phyloP scores from a whole-genome alignment of 2,888 invertebrate species.

The Drosophila prostipennis region DNA sequence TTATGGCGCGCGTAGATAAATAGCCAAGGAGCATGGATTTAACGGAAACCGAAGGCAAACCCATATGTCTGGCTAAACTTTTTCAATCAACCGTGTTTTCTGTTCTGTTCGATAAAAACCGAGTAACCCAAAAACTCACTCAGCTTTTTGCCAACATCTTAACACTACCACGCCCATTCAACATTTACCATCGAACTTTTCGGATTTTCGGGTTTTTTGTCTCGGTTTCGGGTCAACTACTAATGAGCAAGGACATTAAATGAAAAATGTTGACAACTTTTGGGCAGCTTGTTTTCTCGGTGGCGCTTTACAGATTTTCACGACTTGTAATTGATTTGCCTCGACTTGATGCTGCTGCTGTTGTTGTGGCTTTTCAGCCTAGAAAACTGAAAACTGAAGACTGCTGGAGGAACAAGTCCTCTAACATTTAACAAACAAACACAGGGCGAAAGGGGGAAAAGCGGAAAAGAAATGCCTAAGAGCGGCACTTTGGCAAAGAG shows the following conservation, averaged over 20 bases:
- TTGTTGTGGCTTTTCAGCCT: conserved; percentile 53
- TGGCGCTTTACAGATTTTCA: conserved; percentile 33
- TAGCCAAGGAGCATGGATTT: conserved; percentile 20
- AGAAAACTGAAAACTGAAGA: not conserved
- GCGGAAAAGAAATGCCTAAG: conserved; percentile 66
- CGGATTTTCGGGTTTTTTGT: conserved; percentile 17
- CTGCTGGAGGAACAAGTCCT: conserved; percentile 59
- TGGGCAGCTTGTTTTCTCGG: conserved; percentile 49
- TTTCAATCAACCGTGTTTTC: conserved; percentile 28
- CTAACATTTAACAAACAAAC: conserved; percentile 62
- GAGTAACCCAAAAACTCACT: conserved; percentile 50
- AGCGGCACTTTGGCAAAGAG: conserved; percentile 72
- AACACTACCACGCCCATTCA: conserved; percentile 12
- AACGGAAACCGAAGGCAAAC: conserved; percentile 8
- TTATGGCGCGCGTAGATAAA: conserved; percentile 24
- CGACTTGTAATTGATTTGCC: conserved; percentile 69
- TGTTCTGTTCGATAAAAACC: not conserved
- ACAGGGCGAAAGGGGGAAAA: not conserved
- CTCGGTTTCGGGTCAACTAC: conserved; percentile 52
- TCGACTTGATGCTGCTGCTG: conserved; percentile 11
- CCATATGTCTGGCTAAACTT: conserved; percentile 37
- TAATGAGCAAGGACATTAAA: conserved; percentile 74
- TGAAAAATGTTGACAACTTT: conserved; percentile 53
- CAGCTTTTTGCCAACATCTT: conserved; percentile 34
- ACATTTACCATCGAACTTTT: conserved; percentile 24